Percentiles rank a stretch among this genome's conserved stretches.
Evolutionary conservation across 2,113 vertebrate species (phyloP).

Genomic region (Recurvirostra avosetta): DNA sequence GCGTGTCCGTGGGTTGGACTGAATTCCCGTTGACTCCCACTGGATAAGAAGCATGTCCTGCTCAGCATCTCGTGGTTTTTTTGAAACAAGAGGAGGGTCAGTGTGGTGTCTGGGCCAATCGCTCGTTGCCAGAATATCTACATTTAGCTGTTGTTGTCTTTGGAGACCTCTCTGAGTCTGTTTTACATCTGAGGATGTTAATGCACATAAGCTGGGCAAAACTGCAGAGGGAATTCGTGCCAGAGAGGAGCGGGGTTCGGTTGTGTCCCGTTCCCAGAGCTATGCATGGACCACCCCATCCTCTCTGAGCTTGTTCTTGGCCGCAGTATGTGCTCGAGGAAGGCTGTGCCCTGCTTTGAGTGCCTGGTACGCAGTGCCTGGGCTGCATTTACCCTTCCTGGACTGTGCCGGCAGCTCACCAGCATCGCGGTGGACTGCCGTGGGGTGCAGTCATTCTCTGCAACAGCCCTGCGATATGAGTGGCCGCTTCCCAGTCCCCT

Average conservation of each 20-base stretch:
- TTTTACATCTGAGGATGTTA: background rate
- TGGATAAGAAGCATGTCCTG: background rate
- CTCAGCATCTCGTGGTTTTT: background rate
- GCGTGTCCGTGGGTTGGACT: background rate
- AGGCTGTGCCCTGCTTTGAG: background rate
- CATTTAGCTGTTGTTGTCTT: background rate
- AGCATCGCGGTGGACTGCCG: background rate
- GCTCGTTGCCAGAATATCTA: background rate
- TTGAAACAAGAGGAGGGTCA: background rate
- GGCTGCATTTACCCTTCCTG: background rate
- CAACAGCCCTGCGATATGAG: background rate
- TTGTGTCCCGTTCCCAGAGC: background rate
- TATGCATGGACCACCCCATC: too few species aligned
- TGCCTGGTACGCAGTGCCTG: background rate
- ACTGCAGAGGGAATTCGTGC: background rate
- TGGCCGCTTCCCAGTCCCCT: background rate
- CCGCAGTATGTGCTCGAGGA: background rate
- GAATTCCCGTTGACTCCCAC: fast-evolving
- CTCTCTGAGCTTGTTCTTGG: background rate
- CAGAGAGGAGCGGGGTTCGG: background rate
- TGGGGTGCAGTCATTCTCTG: fast-evolving
- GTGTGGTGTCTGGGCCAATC: background rate
- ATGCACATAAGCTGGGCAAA: background rate
- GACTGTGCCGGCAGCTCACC: background rate
- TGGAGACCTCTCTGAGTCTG: background rate